Evolutionary conservation across 2,888 invertebrate species (phyloP).

Genomic region (Nomada fabriciana): DNA sequence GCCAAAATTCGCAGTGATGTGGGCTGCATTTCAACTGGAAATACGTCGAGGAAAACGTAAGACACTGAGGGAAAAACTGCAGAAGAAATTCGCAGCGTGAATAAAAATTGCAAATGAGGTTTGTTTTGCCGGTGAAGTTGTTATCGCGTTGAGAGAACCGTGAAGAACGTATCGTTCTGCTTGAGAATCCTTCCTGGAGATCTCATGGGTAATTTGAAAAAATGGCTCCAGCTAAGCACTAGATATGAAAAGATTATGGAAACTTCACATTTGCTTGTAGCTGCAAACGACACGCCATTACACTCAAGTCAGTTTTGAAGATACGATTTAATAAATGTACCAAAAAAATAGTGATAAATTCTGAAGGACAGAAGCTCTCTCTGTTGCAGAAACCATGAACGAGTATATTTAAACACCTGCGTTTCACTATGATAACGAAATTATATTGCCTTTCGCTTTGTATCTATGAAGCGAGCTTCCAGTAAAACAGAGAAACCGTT

Average conservation of each 20-base stretch:
- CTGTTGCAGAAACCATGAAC: not conserved
- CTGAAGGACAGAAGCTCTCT: not conserved
- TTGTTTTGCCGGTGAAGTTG: constrained; percentile 36
- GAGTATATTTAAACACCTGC: not conserved
- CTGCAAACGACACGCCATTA: not conserved
- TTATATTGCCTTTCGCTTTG: constrained; percentile 30
- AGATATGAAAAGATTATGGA: constrained; percentile 38
- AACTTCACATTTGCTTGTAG: constrained; percentile 20
- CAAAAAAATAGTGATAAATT: not conserved
- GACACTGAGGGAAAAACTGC: not conserved
- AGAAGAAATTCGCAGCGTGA: not conserved
- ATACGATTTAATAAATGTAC: not conserved
- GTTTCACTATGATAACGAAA: constrained; percentile 38
- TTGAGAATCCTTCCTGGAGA: not conserved
- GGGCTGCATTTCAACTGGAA: not conserved
- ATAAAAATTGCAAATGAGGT: constrained; percentile 49
- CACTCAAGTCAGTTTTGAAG: not conserved
- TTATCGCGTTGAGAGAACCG: constrained; percentile 35
- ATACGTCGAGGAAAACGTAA: not conserved
- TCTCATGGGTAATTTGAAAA: constrained; percentile 47
- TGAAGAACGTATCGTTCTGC: constrained; percentile 5
- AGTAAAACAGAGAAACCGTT: constrained; percentile 18
- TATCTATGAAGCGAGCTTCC: not conserved
- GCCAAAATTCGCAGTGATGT: no score
- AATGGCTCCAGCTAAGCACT: constrained; percentile 19